Base-by-base conservation (phyloP, 2,888 invertebrate genomes). In the Monoplex corrugatus region DNA sequence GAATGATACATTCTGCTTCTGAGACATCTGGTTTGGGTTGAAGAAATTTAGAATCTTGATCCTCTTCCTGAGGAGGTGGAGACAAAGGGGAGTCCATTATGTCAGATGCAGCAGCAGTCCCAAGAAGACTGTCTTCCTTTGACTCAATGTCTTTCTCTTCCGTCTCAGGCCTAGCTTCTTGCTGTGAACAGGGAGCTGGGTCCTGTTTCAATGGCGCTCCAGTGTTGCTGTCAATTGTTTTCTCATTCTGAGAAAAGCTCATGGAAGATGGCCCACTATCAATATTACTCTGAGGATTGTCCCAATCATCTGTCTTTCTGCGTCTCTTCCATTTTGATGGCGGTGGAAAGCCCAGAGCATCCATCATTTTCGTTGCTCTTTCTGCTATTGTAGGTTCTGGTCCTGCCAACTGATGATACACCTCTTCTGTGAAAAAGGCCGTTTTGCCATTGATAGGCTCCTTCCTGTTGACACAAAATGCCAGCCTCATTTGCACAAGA, bases 381-480 rank as follows among this genome's bases (percentile, higher is more conserved):
- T 91, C 90, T 43, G 93, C 91, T 87, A 93, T 91, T 16, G 90
- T 91, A n/a, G 89, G 90, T 23, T 92, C 93, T 38, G 89, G 89
- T 0, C 91, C 91, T 13, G 92, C 72, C 75, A 92, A 90, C n/a
- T 88, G 89, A 0, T 82, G 63, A 83, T 91, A 94, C 13, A 89
- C 91, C 68, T 91, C 92, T 86, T 93, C 93, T 23, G 93, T 92
- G 85, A 93, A 93, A 89, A 93, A 94, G 23, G 89, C 89, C 23
- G 87, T 87, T 32, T 89, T 89, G 32, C 93, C 93, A 92, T 94
- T 94, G 28, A 90, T 85, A 19, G 91, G 92, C 40, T 91, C 91
- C 72, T 89, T 90, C 83, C 90, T 91, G 88, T 10, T 78, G 43
- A 90, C n/a, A 63, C 1, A 57, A n/a, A n/a, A n/a, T n/a, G n/a